phyloP scores from a whole-genome alignment of 2,888 invertebrate species.

The Hypomecis punctinalis region DNA sequence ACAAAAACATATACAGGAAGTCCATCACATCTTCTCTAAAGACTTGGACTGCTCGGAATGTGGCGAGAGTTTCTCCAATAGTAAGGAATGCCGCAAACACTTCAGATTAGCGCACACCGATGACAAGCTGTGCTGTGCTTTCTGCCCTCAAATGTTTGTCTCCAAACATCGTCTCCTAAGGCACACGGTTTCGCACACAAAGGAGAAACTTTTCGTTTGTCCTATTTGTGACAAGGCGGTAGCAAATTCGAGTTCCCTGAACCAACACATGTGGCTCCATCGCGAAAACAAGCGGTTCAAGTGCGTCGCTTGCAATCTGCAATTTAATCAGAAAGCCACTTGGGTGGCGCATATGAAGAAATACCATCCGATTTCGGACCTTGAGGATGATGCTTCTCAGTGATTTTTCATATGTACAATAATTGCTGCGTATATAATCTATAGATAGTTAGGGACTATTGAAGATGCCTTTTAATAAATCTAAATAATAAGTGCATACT shows the following conservation, averaged over 20 bases:
- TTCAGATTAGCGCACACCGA: constrained; percentile 33
- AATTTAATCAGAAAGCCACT: constrained; percentile 50
- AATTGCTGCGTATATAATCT: no score
- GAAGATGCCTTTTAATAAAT: no score
- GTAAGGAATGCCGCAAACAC: constrained; percentile 30
- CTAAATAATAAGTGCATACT: no score
- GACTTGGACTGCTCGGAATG: constrained; percentile 33
- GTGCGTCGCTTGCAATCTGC: constrained; percentile 45
- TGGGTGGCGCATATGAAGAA: constrained; percentile 50
- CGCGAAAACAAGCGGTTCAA: constrained; percentile 42
- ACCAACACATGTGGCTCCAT: constrained; percentile 53
- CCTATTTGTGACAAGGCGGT: constrained; percentile 34
- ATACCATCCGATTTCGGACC: constrained; percentile 30
- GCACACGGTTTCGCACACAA: constrained; percentile 36
- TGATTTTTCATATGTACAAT: background rate
- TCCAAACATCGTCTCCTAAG: constrained; percentile 27
- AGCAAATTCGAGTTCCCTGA: constrained; percentile 23
- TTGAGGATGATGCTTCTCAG: background rate
- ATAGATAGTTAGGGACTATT: no score
- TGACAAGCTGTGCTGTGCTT: constrained; percentile 28
- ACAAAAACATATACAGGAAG: constrained; percentile 34
- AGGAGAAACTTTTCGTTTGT: constrained; percentile 37
- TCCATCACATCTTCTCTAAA: constrained; percentile 44
- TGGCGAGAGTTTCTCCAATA: constrained; percentile 18
- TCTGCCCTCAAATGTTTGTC: constrained; percentile 29